phyloP scores from a whole-genome alignment of 2,113 vertebrate genomes.

The Leiothrix lutea region DNA sequence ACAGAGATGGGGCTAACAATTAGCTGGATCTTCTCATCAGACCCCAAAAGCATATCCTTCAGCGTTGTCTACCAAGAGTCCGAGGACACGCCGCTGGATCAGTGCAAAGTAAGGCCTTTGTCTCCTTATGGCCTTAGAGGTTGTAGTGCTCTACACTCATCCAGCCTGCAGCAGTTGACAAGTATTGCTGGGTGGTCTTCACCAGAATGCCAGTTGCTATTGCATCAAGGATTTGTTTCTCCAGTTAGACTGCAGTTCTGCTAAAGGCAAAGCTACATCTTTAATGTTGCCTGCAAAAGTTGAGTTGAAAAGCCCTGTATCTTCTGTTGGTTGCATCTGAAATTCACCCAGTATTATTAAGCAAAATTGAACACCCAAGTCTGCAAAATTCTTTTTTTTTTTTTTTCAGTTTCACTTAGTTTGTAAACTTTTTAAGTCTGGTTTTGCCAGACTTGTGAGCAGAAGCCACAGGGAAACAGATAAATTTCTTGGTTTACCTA shows the following conservation, averaged over 20 bases:
- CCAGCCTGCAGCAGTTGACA: not conserved
- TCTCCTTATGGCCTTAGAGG: not conserved
- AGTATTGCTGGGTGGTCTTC: not conserved
- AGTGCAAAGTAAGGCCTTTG: conserved; percentile 82
- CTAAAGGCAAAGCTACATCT: not conserved
- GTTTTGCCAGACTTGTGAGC: not conserved
- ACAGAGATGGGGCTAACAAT: conserved; percentile 81
- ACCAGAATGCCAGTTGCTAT: not conserved
- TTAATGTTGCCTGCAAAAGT: not conserved
- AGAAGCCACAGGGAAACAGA: not conserved
- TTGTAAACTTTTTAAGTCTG: not conserved
- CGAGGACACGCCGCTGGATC: conserved; percentile 77
- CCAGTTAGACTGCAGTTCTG: not conserved
- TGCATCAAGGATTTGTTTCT: not conserved
- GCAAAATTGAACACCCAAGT: not conserved
- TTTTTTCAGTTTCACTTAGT: not conserved
- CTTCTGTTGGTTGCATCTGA: not conserved
- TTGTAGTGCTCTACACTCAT: not conserved
- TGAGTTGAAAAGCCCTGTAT: not conserved
- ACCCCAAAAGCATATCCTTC: conserved; percentile 94
- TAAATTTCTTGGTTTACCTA: not conserved
- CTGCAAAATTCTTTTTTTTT: not conserved
- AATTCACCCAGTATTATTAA: not conserved
- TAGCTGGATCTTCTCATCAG: conserved; percentile 91
- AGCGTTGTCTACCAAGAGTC: conserved; percentile 87